Evolutionary conservation across 2,888 invertebrate genomes (phyloP), one percentile per base, ranked within the genome.

Genomic region (Apotomis betuletana): DNA sequence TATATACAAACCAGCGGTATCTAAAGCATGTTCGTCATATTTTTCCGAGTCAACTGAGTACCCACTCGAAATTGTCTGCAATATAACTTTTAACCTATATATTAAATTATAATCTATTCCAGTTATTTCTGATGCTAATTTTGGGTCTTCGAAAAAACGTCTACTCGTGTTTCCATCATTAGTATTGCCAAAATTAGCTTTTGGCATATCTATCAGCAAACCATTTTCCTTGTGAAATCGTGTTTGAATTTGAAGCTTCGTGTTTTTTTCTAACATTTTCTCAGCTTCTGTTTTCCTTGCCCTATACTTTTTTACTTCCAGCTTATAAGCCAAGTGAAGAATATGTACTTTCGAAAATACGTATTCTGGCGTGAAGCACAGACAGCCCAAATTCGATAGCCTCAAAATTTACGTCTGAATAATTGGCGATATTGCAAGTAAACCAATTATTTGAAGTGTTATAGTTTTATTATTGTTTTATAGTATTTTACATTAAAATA

Each of bases 1-100:
- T 5, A 84, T 79, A 74, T 84, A 84, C 4, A 77, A 51, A 74
- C 77, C 60, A 6, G 78, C 78, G n/a, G 80, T 81, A 52, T 76
- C 74, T 10, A 54, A 15, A 5, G 69, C 51, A 73, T 75, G 80
- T 6, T 60, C 36, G n/a, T 62, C 73, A 57, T 69, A 76, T 9
- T 55, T 74, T 6, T 49, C 44, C 0, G 27, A 12, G 67, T 72
- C 57, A 38, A 77, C 63, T 57, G 70, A 51, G 36, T 74, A 57
- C 8, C 74, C 75, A 76, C 78, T 75, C 75, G 78, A 67, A 55
- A 74, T 46, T 12, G 63, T 74, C 77, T 83, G 78, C 46, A 83
- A 68, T 54, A 82, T 80, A 3, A 81, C 69, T 75, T 80, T 77
- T 27, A 81, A 76, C 60, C 74, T 70, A 38, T 76, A 52, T 52